phyloP scores from a whole-genome alignment of 1,140 invertebrate species.

The Drosophila simulans region DNA sequence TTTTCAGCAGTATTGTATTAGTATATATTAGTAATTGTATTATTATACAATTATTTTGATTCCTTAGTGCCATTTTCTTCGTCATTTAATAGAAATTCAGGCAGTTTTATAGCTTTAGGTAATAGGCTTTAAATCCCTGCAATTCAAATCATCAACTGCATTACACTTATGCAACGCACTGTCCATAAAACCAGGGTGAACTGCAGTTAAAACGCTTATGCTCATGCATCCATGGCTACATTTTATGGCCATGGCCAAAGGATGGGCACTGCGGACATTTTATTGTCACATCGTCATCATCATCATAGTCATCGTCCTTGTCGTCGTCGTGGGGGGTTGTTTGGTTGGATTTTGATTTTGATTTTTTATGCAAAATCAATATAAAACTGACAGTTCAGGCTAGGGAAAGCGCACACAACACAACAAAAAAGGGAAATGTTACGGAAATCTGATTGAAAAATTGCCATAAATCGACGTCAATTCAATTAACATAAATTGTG shows the following conservation, averaged over 20 bases:
- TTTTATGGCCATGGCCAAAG: conserved; percentile 33
- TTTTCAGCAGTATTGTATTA: too few species aligned
- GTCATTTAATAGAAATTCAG: too few species aligned
- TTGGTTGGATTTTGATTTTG: conserved; percentile 8
- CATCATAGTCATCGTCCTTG: background rate
- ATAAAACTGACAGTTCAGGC: conserved; percentile 41
- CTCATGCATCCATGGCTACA: conserved; percentile 32
- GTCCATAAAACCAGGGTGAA: conserved; percentile 28
- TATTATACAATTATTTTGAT: too few species aligned
- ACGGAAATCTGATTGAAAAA: conserved; percentile 66
- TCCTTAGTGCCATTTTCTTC: too few species aligned
- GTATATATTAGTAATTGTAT: too few species aligned
- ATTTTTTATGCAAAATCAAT: conserved; percentile 64
- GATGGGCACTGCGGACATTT: conserved; percentile 62
- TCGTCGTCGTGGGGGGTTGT: conserved; percentile 5
- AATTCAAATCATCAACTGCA: conserved; percentile 12
- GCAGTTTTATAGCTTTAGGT: conserved; percentile 5
- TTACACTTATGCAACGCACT: conserved; percentile 37
- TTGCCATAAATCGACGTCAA: conserved; percentile 75
- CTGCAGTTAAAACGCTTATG: conserved; percentile 51
- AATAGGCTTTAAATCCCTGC: conserved; percentile 6
- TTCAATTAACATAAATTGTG: conserved; percentile 80
- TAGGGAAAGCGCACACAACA: background rate
- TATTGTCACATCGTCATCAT: conserved; percentile 50
- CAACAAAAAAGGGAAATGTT: background rate